Evolutionary conservation across 2,113 vertebrate species (phyloP), one percentile per base, ranked within the genome.

Genomic region (Tiliqua scincoides): DNA sequence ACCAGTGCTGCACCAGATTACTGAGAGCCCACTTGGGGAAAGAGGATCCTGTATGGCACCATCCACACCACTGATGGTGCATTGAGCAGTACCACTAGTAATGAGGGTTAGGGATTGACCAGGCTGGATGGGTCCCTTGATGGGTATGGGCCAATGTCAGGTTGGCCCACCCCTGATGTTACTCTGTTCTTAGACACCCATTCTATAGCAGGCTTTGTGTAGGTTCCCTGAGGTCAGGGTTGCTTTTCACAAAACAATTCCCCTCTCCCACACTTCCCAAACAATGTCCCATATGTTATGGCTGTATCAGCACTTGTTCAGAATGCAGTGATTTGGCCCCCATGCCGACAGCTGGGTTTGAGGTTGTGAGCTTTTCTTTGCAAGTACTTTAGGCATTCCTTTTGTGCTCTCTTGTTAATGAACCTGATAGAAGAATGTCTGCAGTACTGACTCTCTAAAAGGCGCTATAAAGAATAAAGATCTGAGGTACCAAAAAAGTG

Each of bases 401-500:
- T 65, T 81, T 68, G 59, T 90, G 90, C 68, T 27, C 80, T 37
- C 20, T 48, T 62, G 62, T 48, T 32, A 8, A 76, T 23, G 6
- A 80, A 85, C 62, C 27, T 23, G 27, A 3, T 76, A 5, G 15
- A 85, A 77, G 40, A 85, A 21, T 89, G 23, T 27, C 84, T 85
- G 10, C 10, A 79, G 15, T 79, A 65, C 4, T 40, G 67, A 1
- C 78, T 88, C 82, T 90, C 15, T 2, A 70, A 84, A 84, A 86
- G 25, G 43, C 6, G 74, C 57, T 82, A 77, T 43, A 70, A 0
- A 0, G 74, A 87, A 59, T 86, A 83, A 40, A 82, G 27, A 84
- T 74, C 48, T 87, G 65, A 85, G 65, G 23, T 74, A 82, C 76
- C 79, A 85, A 71, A 68, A 91, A 90, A 85, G 6, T 59, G 25